phyloP scores from a whole-genome alignment of 2,888 invertebrate genomes.

The Idaea dimidiata region DNA sequence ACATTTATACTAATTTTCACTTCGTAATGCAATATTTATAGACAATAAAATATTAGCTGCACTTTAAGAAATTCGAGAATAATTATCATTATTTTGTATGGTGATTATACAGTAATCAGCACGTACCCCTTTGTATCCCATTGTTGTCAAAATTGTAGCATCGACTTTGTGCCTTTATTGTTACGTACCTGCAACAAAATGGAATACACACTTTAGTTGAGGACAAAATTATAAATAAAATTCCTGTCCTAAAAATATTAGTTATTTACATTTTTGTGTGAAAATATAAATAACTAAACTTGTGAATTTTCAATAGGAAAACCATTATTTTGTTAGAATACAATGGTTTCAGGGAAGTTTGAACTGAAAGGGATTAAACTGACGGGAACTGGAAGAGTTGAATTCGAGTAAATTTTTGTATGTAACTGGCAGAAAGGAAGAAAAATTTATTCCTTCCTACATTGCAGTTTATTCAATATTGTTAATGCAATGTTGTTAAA shows the following conservation, averaged over 20 bases:
- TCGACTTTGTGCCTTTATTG: neutral
- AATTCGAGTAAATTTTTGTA: no score
- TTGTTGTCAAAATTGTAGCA: neutral
- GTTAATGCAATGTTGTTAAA: no score
- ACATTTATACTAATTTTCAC: neutral
- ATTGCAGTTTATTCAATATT: no score
- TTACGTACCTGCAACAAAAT: constrained; percentile 3
- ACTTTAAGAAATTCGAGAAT: neutral
- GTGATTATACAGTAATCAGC: neutral
- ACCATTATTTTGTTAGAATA: no score
- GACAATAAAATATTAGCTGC: neutral
- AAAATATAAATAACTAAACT: no score
- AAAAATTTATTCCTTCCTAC: no score
- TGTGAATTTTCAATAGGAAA: no score
- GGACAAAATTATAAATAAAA: neutral
- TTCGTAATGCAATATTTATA: neutral
- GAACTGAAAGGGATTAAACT: no score
- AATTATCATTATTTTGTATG: neutral
- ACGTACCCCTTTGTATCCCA: neutral
- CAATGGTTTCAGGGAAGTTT: no score
- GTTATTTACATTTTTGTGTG: constrained; percentile 12
- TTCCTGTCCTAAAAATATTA: neutral
- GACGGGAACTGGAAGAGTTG: no score
- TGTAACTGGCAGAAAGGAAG: no score
- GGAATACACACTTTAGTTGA: constrained; percentile 6